These are phyloP conservation scores for Drosophila helvetica DNA, from an alignment of 2,888 invertebrate genomes.

Conservation along the genomic window DNA sequence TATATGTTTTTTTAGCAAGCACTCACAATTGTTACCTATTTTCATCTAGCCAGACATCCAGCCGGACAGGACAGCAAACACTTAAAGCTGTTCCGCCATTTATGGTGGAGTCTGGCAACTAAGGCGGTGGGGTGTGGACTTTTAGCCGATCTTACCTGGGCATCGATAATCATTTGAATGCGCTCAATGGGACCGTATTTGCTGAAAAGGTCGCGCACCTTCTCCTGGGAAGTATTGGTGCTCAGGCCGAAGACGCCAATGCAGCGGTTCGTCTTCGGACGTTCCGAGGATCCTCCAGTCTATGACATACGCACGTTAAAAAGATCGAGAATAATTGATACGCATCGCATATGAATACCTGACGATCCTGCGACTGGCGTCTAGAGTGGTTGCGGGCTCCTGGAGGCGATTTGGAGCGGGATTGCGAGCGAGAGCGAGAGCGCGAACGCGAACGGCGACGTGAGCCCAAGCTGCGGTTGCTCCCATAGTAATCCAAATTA, in stretches of 20 bases:
- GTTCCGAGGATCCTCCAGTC: slow-evolving; percentile 63
- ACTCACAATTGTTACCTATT: slow-evolving; percentile 62
- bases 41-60: slow-evolving; percentile 53
- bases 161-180: slow-evolving; percentile 97
- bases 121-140: neutral
- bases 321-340: neutral
- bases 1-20: slow-evolving; percentile 45
- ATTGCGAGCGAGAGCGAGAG: slow-evolving; percentile 39
- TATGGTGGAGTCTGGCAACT: neutral
- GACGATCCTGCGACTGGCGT: slow-evolving; percentile 51
- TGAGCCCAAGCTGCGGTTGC: slow-evolving; percentile 85
- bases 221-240: slow-evolving; percentile 95
- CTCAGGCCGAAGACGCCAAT: slow-evolving; percentile 98
- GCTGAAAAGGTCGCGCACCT: slow-evolving; percentile 95
- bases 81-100: slow-evolving; percentile 10
- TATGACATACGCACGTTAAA: neutral
- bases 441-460: slow-evolving; percentile 32
- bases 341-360: slow-evolving; percentile 47
- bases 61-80: neutral
- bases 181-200: slow-evolving; percentile 96
- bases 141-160: slow-evolving; percentile 85
- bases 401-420: slow-evolving; percentile 33
- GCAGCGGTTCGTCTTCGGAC: slow-evolving; percentile 93
- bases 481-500: slow-evolving; percentile 86
- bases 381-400: slow-evolving; percentile 42